Base-by-base conservation (phyloP, 2,797 vertebrate species). In the Perodicticus potto region DNA sequence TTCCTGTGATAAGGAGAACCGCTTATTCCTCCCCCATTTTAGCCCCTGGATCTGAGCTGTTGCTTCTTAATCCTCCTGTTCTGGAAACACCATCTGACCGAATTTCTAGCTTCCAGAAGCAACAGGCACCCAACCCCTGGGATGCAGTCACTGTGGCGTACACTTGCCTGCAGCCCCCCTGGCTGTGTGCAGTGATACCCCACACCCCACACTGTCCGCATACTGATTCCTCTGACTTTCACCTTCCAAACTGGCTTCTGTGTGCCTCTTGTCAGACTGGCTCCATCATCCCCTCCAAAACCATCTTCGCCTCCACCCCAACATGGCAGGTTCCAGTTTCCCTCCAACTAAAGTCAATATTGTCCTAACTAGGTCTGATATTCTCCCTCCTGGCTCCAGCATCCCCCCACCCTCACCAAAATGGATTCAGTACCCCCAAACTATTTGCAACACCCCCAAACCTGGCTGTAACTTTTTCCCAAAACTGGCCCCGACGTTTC, bases 131-230 rank as follows among this genome's bases (percentile, higher is more conserved):
- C 55, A 25, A 8, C 19, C 76, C n/a, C 1, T 25, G 8, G 34
- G 81, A 91, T 73, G 86, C 45, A 8, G 92, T 95, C 74, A 19
- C 76, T 67, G 84, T 55, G 65, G 72, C 55, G 77, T 73, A 70
- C 57, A 27, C 49, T 91, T 43, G 74, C 53, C 89, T 29, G 90
- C 53, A 74, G 32, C 70, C 76, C 93, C 92, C 55, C 2, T 2
- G 34, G 37, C 49, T 45, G 70, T 27, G 63, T 76, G 45, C 61
- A 14, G n/a, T 73, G 0, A 53, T 10, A 43, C 13, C 65, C 67
- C 22, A 3, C 0, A 7, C 0, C 1, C 25, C 29, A 40, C 4
- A 16, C 55, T 20, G 0, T 11, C 1, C 61, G 27, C n/a, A 32
- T 2, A 1, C n/a, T 6, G 32, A 45, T n/a, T 43, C 61, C 20